phyloP scores from a whole-genome alignment of 2,888 invertebrate species.

The Apamea monoglypha region DNA sequence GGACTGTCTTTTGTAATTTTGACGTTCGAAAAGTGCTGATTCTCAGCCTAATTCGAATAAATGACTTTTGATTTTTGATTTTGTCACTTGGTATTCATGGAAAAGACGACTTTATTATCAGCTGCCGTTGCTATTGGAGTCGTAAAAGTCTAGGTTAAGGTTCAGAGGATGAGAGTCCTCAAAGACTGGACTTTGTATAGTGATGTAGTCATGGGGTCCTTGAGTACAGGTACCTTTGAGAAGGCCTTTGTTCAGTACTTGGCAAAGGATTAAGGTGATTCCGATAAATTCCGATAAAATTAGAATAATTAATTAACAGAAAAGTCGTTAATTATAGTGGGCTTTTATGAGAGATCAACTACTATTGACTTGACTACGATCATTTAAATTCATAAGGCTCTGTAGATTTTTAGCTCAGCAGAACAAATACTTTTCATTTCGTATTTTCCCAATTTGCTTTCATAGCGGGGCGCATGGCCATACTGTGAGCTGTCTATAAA shows the following conservation, averaged over 20 bases:
- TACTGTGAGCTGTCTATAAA: conserved; percentile 1
- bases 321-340: neutral
- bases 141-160: neutral
- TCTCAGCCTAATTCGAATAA: too few relatives aligned
- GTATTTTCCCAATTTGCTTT: neutral
- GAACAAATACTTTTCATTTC: neutral
- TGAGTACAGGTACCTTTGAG: neutral
- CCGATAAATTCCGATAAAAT: too few relatives aligned
- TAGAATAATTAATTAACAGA: neutral
- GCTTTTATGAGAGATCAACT: neutral
- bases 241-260: neutral
- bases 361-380: neutral
- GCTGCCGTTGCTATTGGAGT: neutral
- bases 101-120: neutral
- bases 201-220: neutral
- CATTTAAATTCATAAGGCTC: neutral
- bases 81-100: conserved; percentile 7
- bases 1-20: too few relatives aligned
- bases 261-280: neutral
- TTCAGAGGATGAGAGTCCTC: neutral
- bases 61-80: too few relatives aligned
- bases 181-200: neutral
- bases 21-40: too few relatives aligned
- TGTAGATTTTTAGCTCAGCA: neutral
- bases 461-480: neutral